A percentile compares a stretch with the other conserved stretches of the same genome.
phyloP scores from a whole-genome alignment of 92 coral and sea anemone genomes.

The Zoanthus gigantus region DNA sequence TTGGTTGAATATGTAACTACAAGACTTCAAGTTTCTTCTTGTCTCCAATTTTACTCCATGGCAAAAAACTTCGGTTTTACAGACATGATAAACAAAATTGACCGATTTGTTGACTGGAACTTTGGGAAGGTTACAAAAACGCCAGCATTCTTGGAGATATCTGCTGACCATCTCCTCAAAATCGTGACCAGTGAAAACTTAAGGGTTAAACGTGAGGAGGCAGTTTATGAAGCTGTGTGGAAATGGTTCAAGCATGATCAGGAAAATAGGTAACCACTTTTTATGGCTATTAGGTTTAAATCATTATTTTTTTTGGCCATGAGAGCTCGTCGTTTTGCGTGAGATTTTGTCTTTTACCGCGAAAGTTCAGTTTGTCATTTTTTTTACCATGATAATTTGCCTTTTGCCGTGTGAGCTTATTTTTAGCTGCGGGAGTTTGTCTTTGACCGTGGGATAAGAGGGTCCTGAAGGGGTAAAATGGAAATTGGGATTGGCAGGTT shows the following conservation, averaged over 20 bases:
- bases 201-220: conserved; percentile 83
- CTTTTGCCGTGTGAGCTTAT: too few relatives aligned
- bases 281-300: neutral
- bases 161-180: conserved; percentile 69
- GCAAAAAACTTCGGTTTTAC: conserved; percentile 67
- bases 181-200: conserved; percentile 83
- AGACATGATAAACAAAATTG: conserved; percentile 74
- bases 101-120: conserved; percentile 91
- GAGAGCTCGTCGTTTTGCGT: neutral
- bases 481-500: too few relatives aligned
- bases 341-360: too few relatives aligned
- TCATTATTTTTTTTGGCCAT: neutral
- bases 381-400: too few relatives aligned
- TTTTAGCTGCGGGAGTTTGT: too few relatives aligned
- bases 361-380: too few relatives aligned
- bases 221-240: conserved; percentile 90
- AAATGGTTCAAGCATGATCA: conserved; percentile 87
- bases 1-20: conserved; percentile 67
- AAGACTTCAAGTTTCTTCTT: conserved; percentile 68
- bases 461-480: too few relatives aligned
- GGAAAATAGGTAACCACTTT: conserved; percentile 54
- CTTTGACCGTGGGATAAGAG: too few relatives aligned
- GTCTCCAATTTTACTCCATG: conserved; percentile 72
- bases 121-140: conserved; percentile 69
- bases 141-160: conserved; percentile 68